Percentiles rank a stretch among this genome's conserved stretches.
These are phyloP conservation scores for Gambusia yucatana DNA, from an alignment of 2,797 vertebrate species.

Conservation along the genomic window DNA sequence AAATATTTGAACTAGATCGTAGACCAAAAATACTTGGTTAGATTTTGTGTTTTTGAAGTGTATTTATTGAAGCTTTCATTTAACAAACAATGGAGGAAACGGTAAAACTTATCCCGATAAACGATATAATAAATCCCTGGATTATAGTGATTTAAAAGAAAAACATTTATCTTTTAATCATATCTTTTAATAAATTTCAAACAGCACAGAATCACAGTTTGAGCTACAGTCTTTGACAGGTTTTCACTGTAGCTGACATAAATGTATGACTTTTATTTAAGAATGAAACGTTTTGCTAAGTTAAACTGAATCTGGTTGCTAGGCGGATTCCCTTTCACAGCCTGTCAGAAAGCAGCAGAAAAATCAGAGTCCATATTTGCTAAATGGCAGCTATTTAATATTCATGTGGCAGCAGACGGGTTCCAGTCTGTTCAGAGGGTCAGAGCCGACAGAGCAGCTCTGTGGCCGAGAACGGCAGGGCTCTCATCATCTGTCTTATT, in stretches of 20 bases:
- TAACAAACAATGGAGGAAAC: too few species aligned
- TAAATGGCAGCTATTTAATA: not conserved
- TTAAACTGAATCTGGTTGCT: not conserved
- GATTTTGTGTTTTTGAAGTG: too few species aligned
- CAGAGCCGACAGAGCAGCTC: not conserved
- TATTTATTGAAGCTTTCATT: too few species aligned
- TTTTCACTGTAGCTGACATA: not conserved
- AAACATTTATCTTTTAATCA: not conserved
- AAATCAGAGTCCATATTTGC: not conserved
- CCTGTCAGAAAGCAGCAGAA: not conserved
- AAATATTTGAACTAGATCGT: too few species aligned
- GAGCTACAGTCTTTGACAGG: not conserved
- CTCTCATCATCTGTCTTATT: not conserved
- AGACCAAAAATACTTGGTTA: too few species aligned
- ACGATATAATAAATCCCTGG: not conserved
- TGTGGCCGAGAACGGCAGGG: not conserved
- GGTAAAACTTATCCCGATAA: too few species aligned
- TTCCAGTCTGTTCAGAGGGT: conserved; percentile 4
- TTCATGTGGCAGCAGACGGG: not conserved
- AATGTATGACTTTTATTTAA: not conserved
- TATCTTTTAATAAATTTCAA: not conserved
- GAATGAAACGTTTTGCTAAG: not conserved
- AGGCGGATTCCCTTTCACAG: not conserved
- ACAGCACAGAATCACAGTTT: not conserved
- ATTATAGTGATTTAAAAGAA: not conserved